Evolutionary conservation across 30 jellyfish, hydroid and myxozoan species (phyloP).

Genomic region (Aurelia aurita): DNA sequence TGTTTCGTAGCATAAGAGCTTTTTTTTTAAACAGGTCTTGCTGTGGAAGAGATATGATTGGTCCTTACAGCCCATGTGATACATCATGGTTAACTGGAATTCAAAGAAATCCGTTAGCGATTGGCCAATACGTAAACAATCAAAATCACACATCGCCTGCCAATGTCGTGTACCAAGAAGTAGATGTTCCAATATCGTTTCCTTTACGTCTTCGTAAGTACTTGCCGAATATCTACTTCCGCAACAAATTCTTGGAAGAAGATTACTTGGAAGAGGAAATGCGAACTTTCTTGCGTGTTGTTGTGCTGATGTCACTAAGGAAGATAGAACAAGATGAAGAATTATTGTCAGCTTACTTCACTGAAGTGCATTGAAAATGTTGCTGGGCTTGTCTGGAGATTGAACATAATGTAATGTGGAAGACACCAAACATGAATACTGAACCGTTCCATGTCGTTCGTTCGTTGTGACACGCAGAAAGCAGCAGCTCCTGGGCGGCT

Average conservation of each 20-base stretch:
- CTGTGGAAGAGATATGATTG: slow-evolving; percentile 60
- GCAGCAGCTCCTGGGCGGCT: no score
- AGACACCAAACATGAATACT: no score
- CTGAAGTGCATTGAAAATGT: slow-evolving; percentile 48
- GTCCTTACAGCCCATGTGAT: slow-evolving; percentile 22
- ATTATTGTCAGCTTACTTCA: slow-evolving; percentile 70
- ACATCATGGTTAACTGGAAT: slow-evolving; percentile 31
- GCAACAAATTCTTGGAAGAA: slow-evolving; percentile 26
- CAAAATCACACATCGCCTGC: slow-evolving; percentile 58
- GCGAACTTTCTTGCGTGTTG: slow-evolving; percentile 41
- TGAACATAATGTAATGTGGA: no score
- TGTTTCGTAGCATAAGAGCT: no score
- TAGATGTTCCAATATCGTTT: slow-evolving; percentile 59
- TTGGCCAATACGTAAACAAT: slow-evolving; percentile 82
- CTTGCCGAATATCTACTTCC: slow-evolving; percentile 66
- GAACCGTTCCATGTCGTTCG: no score
- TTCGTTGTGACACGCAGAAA: no score
- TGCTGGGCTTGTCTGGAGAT: neutral
- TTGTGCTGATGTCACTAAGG: slow-evolving; percentile 63
- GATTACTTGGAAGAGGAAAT: neutral
- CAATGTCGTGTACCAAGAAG: slow-evolving; percentile 75
- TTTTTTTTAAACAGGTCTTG: slow-evolving; percentile 69
- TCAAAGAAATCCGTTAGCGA: slow-evolving; percentile 66
- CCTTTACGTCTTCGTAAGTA: slow-evolving; percentile 59
- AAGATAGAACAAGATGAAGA: slow-evolving; percentile 57